A percentile compares a stretch with the other conserved stretches of the same genome.
Conservation (phyloP, 1,140 invertebrate species). For the Nymphalis io region DNA sequence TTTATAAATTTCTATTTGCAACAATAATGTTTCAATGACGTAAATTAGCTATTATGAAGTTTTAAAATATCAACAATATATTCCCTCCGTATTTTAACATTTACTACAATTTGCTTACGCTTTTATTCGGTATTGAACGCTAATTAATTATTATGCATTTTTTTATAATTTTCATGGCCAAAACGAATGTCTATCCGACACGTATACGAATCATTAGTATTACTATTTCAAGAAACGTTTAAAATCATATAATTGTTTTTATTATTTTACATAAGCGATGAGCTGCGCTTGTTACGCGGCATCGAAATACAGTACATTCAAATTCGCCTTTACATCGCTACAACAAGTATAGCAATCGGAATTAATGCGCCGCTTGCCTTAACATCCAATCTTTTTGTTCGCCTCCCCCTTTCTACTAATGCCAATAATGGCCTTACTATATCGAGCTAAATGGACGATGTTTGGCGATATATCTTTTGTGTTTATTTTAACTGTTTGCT, state of each 20-base stretch:
- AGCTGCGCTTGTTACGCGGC: background rate
- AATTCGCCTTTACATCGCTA: slow-evolving; percentile 16
- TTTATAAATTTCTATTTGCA: too few relatives aligned
- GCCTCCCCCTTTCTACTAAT: slow-evolving; percentile 55
- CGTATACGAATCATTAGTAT: too few relatives aligned
- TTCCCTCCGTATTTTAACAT: too few relatives aligned
- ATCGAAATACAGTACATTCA: background rate
- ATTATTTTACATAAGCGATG: too few relatives aligned
- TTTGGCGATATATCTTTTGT: slow-evolving; percentile 44
- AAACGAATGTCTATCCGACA: background rate
- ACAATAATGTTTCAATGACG: too few relatives aligned
- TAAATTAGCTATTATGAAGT: too few relatives aligned
- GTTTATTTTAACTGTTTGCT: slow-evolving; percentile 36
- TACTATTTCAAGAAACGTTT: too few relatives aligned
- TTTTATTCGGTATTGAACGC: too few relatives aligned
- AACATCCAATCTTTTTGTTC: slow-evolving; percentile 56
- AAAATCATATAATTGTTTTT: too few relatives aligned
- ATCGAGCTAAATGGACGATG: slow-evolving; percentile 46
- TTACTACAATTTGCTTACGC: too few relatives aligned
- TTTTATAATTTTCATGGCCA: background rate
- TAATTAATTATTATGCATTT: too few relatives aligned
- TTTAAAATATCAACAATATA: too few relatives aligned
- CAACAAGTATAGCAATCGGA: slow-evolving; percentile 61
- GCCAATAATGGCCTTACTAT: slow-evolving; percentile 61
- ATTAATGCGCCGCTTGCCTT: slow-evolving; percentile 65